Evolutionary conservation across 2,113 vertebrate genomes (phyloP).

Genomic region (Mesembrinibis cayennensis): DNA sequence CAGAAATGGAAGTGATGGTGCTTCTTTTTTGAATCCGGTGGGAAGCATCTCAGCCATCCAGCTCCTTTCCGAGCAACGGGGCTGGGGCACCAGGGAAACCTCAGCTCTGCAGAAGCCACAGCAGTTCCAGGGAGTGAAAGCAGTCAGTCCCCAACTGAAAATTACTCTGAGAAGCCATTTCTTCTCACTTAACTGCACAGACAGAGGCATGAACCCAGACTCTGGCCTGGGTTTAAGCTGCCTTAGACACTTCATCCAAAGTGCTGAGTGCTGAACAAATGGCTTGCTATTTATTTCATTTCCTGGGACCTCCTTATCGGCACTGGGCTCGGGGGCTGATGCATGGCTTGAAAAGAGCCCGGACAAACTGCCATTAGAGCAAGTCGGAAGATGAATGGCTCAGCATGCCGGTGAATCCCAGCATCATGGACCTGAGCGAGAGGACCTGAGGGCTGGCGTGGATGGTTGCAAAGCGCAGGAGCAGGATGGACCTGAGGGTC

Average conservation of each 20-base stretch:
- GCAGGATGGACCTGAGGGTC: background rate
- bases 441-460: fast-evolving
- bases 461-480: background rate
- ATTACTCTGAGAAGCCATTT: background rate
- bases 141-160: background rate
- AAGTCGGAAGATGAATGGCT: background rate
- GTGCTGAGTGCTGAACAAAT: background rate
- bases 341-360: background rate
- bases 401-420: fast-evolving
- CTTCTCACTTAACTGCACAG: background rate
- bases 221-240: background rate
- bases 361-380: background rate
- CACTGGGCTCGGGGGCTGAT: background rate
- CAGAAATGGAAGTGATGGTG: background rate
- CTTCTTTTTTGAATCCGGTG: background rate
- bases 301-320: background rate
- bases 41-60: background rate
- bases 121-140: background rate
- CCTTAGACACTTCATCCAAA: background rate
- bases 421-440: background rate
- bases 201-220: background rate
- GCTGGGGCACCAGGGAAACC: background rate
- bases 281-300: background rate
- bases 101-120: background rate
- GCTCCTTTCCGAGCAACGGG: background rate